Conservation (phyloP, 23 tunicate genomes). For the Ciona savignyi region DNA sequence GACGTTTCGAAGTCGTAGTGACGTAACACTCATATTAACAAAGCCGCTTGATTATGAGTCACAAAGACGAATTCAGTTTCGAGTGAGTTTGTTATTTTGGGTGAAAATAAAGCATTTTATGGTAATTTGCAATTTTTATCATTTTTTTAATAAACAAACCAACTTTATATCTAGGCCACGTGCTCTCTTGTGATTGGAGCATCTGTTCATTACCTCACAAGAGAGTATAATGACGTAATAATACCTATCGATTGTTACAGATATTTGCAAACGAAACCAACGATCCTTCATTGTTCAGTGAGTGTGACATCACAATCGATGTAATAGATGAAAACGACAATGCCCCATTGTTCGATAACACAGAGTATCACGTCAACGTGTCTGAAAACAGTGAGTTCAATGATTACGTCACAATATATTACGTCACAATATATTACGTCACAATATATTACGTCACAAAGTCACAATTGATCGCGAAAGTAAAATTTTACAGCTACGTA, state of each 20-base stretch:
- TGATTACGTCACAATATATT: no score
- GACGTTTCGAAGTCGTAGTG: constrained; percentile 22
- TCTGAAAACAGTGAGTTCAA: constrained; percentile 47
- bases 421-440: no score
- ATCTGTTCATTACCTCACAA: background rate
- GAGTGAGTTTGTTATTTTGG: no score
- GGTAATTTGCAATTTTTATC: background rate
- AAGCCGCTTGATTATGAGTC: constrained; percentile 55
- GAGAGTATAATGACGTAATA: background rate
- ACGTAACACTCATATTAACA: constrained; percentile 43
- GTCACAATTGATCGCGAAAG: no score
- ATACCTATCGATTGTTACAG: constrained; percentile 12
- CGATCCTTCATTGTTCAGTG: constrained; percentile 13
- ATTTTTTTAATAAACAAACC: background rate
- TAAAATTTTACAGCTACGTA: no score
- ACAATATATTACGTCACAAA: no score
- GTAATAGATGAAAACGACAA: constrained; percentile 79
- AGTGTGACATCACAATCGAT: constrained; percentile 43
- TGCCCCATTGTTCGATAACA: constrained; percentile 40
- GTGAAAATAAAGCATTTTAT: no score
- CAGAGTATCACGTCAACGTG: constrained; percentile 39
- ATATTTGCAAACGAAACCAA: constrained; percentile 80
- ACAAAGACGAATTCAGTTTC: constrained; percentile 11
- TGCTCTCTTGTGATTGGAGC: background rate
- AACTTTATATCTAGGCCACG: background rate